Evolutionary conservation across 1,140 invertebrate genomes (phyloP), one percentile per base, ranked within the genome.

Genomic region (Bombus sylvicola): DNA sequence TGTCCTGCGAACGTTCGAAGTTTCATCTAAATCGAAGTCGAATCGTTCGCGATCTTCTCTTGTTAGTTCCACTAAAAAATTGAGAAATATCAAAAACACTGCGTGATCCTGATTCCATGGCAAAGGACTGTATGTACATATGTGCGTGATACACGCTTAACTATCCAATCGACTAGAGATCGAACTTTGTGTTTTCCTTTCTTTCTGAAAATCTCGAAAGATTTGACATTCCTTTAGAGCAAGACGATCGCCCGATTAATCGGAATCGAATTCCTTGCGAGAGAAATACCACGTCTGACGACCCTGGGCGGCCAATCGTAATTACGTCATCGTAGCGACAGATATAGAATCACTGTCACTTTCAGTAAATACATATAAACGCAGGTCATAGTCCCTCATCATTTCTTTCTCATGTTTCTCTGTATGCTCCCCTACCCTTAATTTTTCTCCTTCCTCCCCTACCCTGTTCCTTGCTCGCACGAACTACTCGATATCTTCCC

Each of bases 271-370:
- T 90, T 81, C 85, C 64, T n/a, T 75, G 31, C 68, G 71, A 53
- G 72, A 82, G 88, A 84, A 90, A 89, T 73, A 87, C 73, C 66
- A 80, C 76, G 75, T 43, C 78, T 39, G 34, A 76, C 64, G 81
- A 83, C 77, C 85, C 86, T 90, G 84, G 80, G 68, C 81, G 72
- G 74, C 86, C 73, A 73, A 87, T 91, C 85, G 69, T 85, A 83
- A 83, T 90, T 90, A 80, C 90, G 87, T 91, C 90, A 91, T 59
- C 79, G 57, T 86, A 43, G 71, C 73, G 43, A 87, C 83, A 87
- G 75, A 90, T 91, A 89, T 91, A 89, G 83, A 90, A 87, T 90
- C 90, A 89, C 90, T 91, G 85, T 91, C 84, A 84, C 90, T 91
- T 85, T 91, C 90, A 57, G 62, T 82, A 82, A 62, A 85, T 69